phyloP scores from a whole-genome alignment of 2,113 vertebrate species.

The Dromaius novaehollandiae region DNA sequence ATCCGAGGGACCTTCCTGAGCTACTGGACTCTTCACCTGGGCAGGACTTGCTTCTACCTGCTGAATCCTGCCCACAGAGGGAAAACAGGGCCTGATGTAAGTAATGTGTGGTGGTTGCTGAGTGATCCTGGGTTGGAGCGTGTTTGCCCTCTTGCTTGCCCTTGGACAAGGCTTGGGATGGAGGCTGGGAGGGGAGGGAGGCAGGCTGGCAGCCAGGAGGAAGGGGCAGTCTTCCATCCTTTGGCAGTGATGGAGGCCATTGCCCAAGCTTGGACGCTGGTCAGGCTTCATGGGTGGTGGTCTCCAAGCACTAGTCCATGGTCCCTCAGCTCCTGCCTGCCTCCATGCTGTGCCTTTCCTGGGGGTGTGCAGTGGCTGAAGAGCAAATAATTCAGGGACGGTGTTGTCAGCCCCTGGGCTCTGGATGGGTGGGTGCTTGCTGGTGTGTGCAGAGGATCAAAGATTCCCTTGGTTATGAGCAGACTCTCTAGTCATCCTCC shows the following conservation, averaged over 20 bases:
- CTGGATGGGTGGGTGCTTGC: not conserved
- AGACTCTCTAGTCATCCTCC: not conserved
- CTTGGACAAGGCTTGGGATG: not conserved
- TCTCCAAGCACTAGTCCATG: not conserved
- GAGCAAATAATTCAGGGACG: not conserved
- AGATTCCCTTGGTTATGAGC: not conserved
- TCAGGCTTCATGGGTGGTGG: not conserved
- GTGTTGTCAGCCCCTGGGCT: not conserved
- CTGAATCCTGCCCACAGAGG: not conserved
- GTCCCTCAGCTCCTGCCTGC: not conserved
- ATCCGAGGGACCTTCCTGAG: rapidly evolving
- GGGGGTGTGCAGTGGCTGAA: not conserved
- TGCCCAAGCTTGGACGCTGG: not conserved
- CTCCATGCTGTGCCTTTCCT: not conserved
- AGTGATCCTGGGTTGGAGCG: not conserved
- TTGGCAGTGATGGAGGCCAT: rapidly evolving
- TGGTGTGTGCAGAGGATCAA: rapidly evolving
- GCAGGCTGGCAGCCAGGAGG: not conserved
- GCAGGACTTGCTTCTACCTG: rapidly evolving
- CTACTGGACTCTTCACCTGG: not conserved
- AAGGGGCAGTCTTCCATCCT: not conserved
- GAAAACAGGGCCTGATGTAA: not conserved
- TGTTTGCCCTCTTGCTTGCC: rapidly evolving
- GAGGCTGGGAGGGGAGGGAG: not conserved
- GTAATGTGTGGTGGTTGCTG: not conserved